Conservation (phyloP, 2,797 vertebrate genomes). For the Bufotes viridis region DNA sequence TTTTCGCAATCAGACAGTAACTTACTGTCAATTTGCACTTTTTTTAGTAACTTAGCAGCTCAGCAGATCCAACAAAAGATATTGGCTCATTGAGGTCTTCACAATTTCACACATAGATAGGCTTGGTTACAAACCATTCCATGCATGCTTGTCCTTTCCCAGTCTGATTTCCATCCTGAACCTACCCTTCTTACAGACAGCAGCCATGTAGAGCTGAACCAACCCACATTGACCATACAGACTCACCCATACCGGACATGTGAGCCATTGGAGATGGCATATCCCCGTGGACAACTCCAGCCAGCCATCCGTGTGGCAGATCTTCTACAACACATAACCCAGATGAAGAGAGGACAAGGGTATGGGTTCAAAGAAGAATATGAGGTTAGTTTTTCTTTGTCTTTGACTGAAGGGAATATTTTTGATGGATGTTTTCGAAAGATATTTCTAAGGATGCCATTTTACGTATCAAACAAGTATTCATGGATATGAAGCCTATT, state of each 20-base stretch:
- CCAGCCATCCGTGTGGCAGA: conserved; percentile 95
- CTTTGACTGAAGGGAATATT: neutral
- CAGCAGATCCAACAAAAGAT: neutral
- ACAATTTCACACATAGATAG: neutral
- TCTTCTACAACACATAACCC: conserved; percentile 96
- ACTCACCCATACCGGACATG: conserved; percentile 92
- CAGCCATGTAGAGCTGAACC: conserved; percentile 88
- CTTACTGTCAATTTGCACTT: no score
- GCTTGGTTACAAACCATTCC: neutral
- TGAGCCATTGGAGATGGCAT: conserved; percentile 95
- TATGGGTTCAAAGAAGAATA: conserved; percentile 97
- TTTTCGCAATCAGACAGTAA: neutral
- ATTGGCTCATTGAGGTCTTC: neutral
- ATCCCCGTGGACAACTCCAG: conserved; percentile 92
- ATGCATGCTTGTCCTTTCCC: neutral
- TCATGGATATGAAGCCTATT: neutral
- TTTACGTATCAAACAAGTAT: neutral
- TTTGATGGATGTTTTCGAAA: neutral
- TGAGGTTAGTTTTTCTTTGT: conserved; percentile 76
- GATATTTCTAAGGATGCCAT: neutral
- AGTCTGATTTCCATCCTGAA: neutral
- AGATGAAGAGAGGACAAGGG: conserved; percentile 98
- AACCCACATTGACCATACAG: conserved; percentile 93
- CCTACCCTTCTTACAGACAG: conserved; percentile 79
- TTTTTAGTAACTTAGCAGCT: no score